These are phyloP conservation scores for Drosophila sucinea DNA, from an alignment of 1,140 invertebrate species.

Conservation along the genomic window DNA sequence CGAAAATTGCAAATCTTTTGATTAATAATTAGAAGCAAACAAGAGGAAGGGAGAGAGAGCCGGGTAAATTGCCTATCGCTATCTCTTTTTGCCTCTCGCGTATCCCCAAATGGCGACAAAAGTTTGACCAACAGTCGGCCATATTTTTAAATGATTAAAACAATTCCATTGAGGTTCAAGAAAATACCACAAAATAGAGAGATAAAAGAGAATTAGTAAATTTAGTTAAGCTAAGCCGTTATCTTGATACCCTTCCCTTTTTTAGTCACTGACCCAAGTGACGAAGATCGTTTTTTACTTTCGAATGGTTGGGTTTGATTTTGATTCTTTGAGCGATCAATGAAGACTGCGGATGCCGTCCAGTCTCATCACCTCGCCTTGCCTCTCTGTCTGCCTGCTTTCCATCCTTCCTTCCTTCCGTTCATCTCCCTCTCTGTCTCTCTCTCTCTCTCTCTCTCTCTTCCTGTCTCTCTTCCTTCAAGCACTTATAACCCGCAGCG, in stretches of 20 bases:
- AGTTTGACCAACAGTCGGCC: constrained; percentile 25
- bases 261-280: too few species aligned
- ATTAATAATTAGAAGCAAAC: constrained; percentile 79
- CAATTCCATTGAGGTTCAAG: constrained; percentile 46
- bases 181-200: constrained; percentile 32
- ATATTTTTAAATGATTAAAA: constrained; percentile 15
- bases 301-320: not conserved
- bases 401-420: not conserved
- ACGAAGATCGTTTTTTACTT: too few species aligned
- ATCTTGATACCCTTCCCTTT: too few species aligned
- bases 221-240: not conserved
- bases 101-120: constrained; percentile 54
- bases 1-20: constrained; percentile 28
- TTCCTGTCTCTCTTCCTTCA: constrained; percentile 3
- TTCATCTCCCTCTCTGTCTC: not conserved
- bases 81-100: not conserved
- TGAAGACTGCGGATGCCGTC: not conserved
- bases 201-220: not conserved
- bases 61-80: not conserved
- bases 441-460: not conserved
- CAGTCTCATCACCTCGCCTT: not conserved
- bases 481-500: constrained; percentile 41
- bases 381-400: not conserved
- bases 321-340: not conserved
- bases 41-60: constrained; percentile 18